Evolutionary conservation across 2,797 vertebrate genomes (phyloP), one percentile per base, ranked within the genome.

Genomic region (Apogon talboti): DNA sequence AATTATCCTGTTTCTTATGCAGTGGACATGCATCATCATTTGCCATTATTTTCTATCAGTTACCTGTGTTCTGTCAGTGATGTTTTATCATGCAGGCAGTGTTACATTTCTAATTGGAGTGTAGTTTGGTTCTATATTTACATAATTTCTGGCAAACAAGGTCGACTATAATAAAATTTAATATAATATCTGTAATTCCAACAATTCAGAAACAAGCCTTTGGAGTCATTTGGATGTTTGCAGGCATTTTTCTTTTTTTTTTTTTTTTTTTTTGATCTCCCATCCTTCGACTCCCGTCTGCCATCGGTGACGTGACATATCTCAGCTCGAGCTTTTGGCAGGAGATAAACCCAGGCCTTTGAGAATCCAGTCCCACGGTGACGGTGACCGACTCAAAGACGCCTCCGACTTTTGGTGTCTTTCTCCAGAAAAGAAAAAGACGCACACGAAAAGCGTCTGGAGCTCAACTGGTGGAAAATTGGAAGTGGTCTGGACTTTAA

Each of bases 391-490:
- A 78, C 65, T 76, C 58, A 50, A 72, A 66, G 47, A 35, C 42
- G 48, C 63, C 66, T 59, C 58, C 16, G 47, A 65, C 73, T 81
- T 48, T 35, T 11, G 1, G 46, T 59, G 76, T 66, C 7, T 42
- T 40, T 67, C 66, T 80, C 61, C 33, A 43, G 56, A 54, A 57
- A 54, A 49, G 30, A n/a, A n/a, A 69, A 43, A 73, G 57, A 70
- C 55, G 61, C 65, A 70, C 42, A 79, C 47, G 59, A 65, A 55
- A 75, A 73, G 46, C 16, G 35, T 66, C 59, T 67, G 35, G 1
- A 38, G 41, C 62, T 79, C 19, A 72, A 74, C 40, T 58, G 11
- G 77, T 82, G 74, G 66, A 72, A 82, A 83, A 85, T 86, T 76
- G 64, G 68, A 82, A 79, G 74, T 62, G 66, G 61, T 72, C 64